phyloP scores from a whole-genome alignment of 2,797 vertebrate genomes.

The Acrossocheilus fasciatus region DNA sequence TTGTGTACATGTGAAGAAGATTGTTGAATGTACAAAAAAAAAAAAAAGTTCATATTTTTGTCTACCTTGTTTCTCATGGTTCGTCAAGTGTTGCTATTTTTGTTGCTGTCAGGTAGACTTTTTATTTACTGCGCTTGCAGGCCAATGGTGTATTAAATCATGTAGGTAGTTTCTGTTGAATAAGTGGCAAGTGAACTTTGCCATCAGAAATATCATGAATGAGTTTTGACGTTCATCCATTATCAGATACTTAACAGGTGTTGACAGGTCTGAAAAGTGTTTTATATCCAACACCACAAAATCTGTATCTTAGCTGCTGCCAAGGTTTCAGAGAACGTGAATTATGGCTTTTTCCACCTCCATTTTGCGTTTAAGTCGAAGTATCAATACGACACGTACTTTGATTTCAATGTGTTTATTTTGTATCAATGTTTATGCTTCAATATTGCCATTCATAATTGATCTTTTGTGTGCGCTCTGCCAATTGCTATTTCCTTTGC shows the following conservation, averaged over 20 bases:
- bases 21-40: constrained; percentile 54
- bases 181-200: neutral
- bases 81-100: constrained; percentile 11
- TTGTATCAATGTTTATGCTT: constrained; percentile 20
- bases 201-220: neutral
- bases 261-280: constrained; percentile 16
- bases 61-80: constrained; percentile 26
- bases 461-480: constrained; percentile 41
- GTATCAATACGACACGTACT: neutral
- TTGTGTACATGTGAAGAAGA: constrained; percentile 46
- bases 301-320: constrained; percentile 10
- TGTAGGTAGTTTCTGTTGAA: neutral
- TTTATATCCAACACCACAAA: neutral
- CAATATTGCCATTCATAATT: constrained; percentile 30
- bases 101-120: constrained; percentile 8
- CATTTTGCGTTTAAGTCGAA: neutral
- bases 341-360: neutral
- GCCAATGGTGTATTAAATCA: constrained; percentile 25
- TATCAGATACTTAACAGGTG: neutral
- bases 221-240: constrained; percentile 4
- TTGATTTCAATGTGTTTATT: constrained; percentile 10
- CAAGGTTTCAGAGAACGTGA: neutral
- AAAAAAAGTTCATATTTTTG: constrained; percentile 16
- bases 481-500: constrained; percentile 43
- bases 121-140: neutral